Base-by-base conservation (phyloP, 1,140 invertebrate species). In the Ceratina australensis region DNA sequence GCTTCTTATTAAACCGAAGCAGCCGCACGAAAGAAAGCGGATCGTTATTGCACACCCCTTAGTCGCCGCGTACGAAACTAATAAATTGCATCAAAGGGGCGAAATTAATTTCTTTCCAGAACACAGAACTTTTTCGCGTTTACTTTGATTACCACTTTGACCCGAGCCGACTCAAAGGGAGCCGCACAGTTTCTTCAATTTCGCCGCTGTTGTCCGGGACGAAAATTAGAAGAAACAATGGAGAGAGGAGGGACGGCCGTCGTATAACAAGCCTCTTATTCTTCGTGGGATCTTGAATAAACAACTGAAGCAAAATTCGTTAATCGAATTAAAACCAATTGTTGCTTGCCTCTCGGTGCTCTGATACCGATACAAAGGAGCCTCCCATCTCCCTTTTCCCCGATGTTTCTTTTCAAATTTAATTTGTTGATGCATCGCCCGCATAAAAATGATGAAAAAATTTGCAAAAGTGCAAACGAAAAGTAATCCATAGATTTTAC, bases 231-330 rank as follows among this genome's bases (percentile, higher is more conserved):
- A 16, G 24, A 68, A 33, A 68, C 26, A 50, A 56, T 20, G 4
- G 10, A 28, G 22, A 20, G 13, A 16, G 42, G 12, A 15, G 16
- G 18, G n/a, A 16, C 3, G 5, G 33, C 13, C 4, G 66, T 16
- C 12, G 52, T 74, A 66, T 54, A 79, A 72, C 50, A 59, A 72
- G 52, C 72, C 72, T 47, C 82, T 79, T 78, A 73, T 64, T 65
- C 50, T 72, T 75, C 47, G 7, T 13, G 18, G 56, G 50, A 54
- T 57, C n/a, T n/a, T 54, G 49, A 64, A 69, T 63, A 83, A 82
- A 68, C 73, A 83, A 83, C 72, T 75, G 61, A 50, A 75, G 78
- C 65, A 82, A 76, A 68, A 82, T 82, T 79, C 61, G 57, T 83
- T 79, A 83, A 72, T 59, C 57, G 64, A 72, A 82, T 71, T 72